Conservation (phyloP, 2,888 invertebrate genomes). For the Desoria tigrina region DNA sequence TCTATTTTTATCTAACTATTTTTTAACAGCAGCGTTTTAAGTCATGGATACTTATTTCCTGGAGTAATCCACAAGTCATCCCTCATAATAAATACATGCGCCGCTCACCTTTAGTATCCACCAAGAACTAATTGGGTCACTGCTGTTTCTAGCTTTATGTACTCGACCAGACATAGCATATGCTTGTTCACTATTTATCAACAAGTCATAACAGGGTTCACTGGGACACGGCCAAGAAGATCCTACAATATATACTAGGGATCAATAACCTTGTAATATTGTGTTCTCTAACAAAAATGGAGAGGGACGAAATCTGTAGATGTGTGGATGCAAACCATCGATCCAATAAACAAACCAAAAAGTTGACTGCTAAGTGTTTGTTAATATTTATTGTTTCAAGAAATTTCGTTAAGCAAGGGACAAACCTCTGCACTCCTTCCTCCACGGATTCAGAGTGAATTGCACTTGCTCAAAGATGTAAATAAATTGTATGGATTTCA, state of each 20-base stretch:
- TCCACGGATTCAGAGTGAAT: conserved; percentile 50
- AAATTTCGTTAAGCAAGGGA: conserved; percentile 47
- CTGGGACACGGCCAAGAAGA: no score
- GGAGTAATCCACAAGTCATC: no score
- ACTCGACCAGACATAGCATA: conserved; percentile 52
- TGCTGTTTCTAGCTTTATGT: conserved; percentile 42
- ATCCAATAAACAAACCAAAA: conserved; percentile 35
- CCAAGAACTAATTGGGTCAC: conserved; percentile 41
- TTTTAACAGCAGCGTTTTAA: no score
- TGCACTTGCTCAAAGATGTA: conserved; percentile 32
- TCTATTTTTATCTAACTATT: no score
- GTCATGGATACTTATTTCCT: no score
- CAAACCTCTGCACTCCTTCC: conserved; percentile 34
- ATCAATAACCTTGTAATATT: background rate
- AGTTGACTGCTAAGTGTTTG: conserved; percentile 42
- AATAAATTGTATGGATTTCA: conserved; percentile 39
- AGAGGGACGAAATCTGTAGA: conserved; percentile 18
- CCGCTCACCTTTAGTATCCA: no score
- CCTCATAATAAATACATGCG: no score
- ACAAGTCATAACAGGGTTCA: conserved; percentile 1
- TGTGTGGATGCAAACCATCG: conserved; percentile 49
- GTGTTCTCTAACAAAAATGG: background rate
- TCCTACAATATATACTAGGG: conserved; percentile 20
- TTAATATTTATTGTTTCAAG: conserved; percentile 15
- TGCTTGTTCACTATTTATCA: conserved; percentile 41